Evolutionary conservation across 2,797 vertebrate species (phyloP).

Genomic region (Myotis planiceps): DNA sequence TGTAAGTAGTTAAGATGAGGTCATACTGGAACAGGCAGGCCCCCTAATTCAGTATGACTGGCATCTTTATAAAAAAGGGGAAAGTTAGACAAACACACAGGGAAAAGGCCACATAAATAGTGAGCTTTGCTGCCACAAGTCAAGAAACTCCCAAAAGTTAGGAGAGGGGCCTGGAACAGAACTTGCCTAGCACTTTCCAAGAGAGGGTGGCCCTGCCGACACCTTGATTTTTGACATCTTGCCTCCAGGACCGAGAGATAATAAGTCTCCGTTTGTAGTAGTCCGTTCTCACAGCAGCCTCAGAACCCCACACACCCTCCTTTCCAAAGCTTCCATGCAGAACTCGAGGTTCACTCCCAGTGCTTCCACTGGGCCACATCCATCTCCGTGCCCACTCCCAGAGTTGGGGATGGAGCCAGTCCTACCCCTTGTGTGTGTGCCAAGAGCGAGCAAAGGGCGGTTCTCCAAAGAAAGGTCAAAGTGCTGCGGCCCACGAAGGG

Average conservation of each 20-base stretch:
- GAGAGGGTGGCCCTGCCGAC: background rate
- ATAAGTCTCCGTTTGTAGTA: fast-evolving
- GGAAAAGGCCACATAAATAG: background rate
- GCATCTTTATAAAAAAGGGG: background rate
- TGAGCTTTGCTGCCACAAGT: background rate
- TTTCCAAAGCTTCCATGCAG: fast-evolving
- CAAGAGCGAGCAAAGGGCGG: background rate
- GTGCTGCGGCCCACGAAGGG: background rate
- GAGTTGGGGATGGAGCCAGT: background rate
- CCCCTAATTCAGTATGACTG: background rate
- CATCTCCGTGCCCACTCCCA: too few relatives aligned
- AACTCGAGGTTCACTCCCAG: background rate
- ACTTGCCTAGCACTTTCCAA: background rate
- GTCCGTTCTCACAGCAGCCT: background rate
- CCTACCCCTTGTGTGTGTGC: fast-evolving
- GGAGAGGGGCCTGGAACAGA: background rate
- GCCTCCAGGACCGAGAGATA: background rate
- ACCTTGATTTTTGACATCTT: background rate
- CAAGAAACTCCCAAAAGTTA: background rate
- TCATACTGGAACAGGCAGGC: background rate
- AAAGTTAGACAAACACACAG: background rate
- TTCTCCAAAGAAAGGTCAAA: background rate
- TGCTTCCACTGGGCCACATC: background rate
- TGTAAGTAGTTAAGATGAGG: background rate
- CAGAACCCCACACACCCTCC: background rate